phyloP scores from a whole-genome alignment of 2,888 invertebrate genomes.

The Dynastes grantii region DNA sequence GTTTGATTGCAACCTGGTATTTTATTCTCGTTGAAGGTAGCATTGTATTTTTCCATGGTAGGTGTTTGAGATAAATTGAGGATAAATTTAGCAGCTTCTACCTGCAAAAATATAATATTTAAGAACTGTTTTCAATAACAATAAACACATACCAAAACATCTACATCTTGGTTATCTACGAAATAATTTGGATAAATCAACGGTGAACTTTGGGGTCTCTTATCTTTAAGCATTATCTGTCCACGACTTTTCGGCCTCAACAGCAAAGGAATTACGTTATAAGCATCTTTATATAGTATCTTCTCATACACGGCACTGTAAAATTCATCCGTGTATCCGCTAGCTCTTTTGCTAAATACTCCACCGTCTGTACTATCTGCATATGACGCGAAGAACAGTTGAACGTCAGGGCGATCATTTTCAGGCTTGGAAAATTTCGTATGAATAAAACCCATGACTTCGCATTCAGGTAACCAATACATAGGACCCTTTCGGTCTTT shows the following conservation, averaged over 20 bases:
- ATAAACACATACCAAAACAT: constrained; percentile 76
- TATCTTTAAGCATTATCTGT: constrained; percentile 77
- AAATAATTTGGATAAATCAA: constrained; percentile 93
- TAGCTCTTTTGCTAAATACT: constrained; percentile 79
- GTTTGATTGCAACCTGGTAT: constrained; percentile 79
- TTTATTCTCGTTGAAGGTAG: constrained; percentile 76
- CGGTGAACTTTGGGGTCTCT: constrained; percentile 82
- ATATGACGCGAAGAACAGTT: constrained; percentile 81
- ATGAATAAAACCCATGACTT: constrained; percentile 84
- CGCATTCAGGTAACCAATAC: constrained; percentile 84
- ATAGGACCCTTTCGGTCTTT: constrained; percentile 77
- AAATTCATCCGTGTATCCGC: constrained; percentile 78
- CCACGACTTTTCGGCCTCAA: constrained; percentile 84
- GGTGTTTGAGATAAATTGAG: constrained; percentile 75
- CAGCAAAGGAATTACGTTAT: constrained; percentile 80
- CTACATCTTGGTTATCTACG: constrained; percentile 80
- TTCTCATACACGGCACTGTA: constrained; percentile 82
- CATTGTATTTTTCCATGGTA: constrained; percentile 76
- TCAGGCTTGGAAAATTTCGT: constrained; percentile 78
- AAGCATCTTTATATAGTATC: constrained; percentile 79
- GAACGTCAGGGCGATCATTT: constrained; percentile 85
- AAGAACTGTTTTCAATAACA: neutral
- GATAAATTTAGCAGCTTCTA: constrained; percentile 83
- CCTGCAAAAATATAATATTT: constrained; percentile 67
- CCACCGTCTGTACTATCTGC: constrained; percentile 87